Base-by-base conservation (phyloP, 2,797 vertebrate species). In the Apogon hyalosoma region DNA sequence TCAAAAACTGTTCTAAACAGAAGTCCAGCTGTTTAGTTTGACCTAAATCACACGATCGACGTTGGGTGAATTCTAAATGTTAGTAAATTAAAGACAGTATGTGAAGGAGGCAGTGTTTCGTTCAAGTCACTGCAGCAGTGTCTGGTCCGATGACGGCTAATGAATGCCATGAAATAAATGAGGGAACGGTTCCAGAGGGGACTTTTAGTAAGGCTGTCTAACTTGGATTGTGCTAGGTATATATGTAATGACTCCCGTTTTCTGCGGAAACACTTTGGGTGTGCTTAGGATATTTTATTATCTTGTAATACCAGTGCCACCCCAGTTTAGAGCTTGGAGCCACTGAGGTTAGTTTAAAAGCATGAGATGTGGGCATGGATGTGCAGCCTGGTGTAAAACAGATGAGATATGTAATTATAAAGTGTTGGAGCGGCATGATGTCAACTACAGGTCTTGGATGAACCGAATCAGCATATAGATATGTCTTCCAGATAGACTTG, bases 131-230 rank as follows among this genome's bases (percentile, higher is more conserved):
- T 38, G 40, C 33, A 59, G 36, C 39, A 33, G 56, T 49, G 43
- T 24, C 45, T 52, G n/a, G 39, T 15, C 18, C 21, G 49, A 39
- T 54, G 33, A 36, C 8, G 39, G 7, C 40, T 45, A 13, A 19
- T 61, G 40, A 47, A 31, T 62, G 48, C 47, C 43, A 36, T 66
- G 28, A 57, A 36, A 36, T 10, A 10, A 9, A 36, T 36, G 33
- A 3, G 33, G 33, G 1, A 36, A 36, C 33, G 1, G 3, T 8
- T 36, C 1, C 2, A 36, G 33, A 8, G 2, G 33, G 33, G 7
- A 10, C 10, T 36, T 9, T 36, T 36, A 28, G 24, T 28, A 28
- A 28, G 5, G 1, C 24, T 28, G 24, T 28, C 24, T 28, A 28
- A 28, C 24, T 28, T 28, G 4, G 24, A 28, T 28, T 28, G 33